Conservation (phyloP, 1,140 invertebrate species). For the Diuraphis noxia region DNA sequence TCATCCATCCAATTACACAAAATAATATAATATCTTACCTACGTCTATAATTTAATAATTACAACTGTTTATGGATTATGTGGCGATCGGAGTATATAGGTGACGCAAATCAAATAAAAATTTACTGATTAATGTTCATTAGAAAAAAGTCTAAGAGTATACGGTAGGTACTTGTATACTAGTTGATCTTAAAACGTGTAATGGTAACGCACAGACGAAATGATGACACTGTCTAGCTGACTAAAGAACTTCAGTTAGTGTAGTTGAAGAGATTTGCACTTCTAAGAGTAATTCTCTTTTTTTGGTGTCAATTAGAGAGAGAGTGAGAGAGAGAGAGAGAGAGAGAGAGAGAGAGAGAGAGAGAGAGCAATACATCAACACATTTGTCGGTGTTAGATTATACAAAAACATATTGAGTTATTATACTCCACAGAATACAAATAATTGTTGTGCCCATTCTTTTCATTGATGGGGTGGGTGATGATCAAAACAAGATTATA, state of each 20-base stretch:
- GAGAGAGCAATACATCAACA: neutral
- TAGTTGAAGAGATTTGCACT: neutral
- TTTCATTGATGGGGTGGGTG: too few relatives aligned
- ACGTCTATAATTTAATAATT: neutral
- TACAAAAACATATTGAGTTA: neutral
- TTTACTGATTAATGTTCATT: neutral
- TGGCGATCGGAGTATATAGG: neutral
- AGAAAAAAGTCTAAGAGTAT: neutral
- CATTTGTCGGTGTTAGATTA: neutral
- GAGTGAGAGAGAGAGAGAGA: neutral
- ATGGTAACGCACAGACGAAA: too few relatives aligned
- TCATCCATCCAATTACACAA: neutral
- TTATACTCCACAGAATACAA: neutral
- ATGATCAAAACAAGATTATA: too few relatives aligned
- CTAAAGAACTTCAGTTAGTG: neutral
- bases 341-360: neutral
- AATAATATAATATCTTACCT: neutral
- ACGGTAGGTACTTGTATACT: neutral
- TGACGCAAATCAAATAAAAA: neutral
- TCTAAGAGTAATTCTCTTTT: neutral
- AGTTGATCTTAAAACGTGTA: neutral
- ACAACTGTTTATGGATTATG: neutral
- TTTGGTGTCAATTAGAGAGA: neutral
- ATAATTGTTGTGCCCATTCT: too few relatives aligned
- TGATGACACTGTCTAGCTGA: neutral